These are phyloP conservation scores for Taxidea taxus DNA, from an alignment of 2,113 vertebrate genomes.

Conservation along the genomic window DNA sequence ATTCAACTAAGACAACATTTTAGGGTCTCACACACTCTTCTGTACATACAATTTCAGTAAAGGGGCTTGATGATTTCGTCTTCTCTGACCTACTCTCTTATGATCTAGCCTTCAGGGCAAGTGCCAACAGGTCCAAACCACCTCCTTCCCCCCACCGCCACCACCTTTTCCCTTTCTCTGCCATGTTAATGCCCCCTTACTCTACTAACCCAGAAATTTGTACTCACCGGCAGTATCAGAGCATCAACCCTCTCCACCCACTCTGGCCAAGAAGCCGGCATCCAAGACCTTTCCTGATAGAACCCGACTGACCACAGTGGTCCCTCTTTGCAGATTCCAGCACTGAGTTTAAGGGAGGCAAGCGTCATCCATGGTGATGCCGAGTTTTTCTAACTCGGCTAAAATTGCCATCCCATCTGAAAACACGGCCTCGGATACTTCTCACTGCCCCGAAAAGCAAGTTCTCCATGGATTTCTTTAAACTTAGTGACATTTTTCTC, in stretches of 20 bases:
- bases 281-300: not conserved
- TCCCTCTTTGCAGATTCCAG: not conserved
- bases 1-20: not conserved
- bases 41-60: not conserved
- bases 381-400: not conserved
- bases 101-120: not conserved
- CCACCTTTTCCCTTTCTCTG: not conserved
- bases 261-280: not conserved
- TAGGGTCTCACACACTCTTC: not conserved
- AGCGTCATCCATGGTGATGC: accelerated
- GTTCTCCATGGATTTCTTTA: not conserved
- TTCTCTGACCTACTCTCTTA: not conserved
- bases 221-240: not conserved
- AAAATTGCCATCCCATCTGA: not conserved
- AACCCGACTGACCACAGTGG: no score
- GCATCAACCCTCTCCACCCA: accelerated
- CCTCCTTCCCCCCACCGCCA: accelerated
- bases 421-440: not conserved
- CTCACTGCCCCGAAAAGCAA: not conserved
- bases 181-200: not conserved
- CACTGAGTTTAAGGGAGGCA: not conserved
- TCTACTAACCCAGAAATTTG: not conserved
- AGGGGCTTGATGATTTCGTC: not conserved
- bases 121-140: no score
- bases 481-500: not conserved